Evolutionary conservation across 2,888 invertebrate species (phyloP).

Genomic region (Limnephilus auricula): DNA sequence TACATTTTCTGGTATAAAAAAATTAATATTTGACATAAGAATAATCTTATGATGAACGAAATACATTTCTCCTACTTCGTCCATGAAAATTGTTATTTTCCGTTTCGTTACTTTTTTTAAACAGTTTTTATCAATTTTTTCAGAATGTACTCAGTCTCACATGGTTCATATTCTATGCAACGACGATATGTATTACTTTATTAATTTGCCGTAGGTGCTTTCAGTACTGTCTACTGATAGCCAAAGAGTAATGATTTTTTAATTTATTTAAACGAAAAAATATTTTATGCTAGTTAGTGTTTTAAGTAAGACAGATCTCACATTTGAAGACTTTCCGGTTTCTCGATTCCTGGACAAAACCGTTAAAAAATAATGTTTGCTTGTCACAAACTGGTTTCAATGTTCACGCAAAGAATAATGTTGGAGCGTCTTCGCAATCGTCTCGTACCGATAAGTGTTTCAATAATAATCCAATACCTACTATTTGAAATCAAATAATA

Average conservation of each 20-base stretch:
- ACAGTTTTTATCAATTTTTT: too few species aligned
- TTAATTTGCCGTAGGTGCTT: too few species aligned
- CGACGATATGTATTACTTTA: too few species aligned
- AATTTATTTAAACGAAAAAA: not conserved
- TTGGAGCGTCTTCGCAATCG: not conserved
- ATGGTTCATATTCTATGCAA: too few species aligned
- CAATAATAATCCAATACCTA: not conserved
- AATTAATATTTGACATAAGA: too few species aligned
- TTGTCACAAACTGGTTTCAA: constrained; percentile 26
- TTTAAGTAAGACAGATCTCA: not conserved
- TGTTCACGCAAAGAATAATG: not conserved
- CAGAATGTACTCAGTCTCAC: too few species aligned
- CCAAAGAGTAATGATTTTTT: too few species aligned
- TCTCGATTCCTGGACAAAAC: not conserved
- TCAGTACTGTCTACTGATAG: not conserved
- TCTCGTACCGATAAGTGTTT: not conserved
- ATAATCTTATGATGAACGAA: too few species aligned
- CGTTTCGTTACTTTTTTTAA: too few species aligned
- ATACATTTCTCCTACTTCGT: too few species aligned
- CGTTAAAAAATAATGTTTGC: constrained; percentile 3
- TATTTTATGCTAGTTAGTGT: not conserved
- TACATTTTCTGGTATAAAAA: too few species aligned
- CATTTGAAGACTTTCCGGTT: not conserved
- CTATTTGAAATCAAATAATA: not conserved
- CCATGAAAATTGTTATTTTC: too few species aligned